Conservation (phyloP, 1,140 invertebrate genomes). For the Tribolium madens region DNA sequence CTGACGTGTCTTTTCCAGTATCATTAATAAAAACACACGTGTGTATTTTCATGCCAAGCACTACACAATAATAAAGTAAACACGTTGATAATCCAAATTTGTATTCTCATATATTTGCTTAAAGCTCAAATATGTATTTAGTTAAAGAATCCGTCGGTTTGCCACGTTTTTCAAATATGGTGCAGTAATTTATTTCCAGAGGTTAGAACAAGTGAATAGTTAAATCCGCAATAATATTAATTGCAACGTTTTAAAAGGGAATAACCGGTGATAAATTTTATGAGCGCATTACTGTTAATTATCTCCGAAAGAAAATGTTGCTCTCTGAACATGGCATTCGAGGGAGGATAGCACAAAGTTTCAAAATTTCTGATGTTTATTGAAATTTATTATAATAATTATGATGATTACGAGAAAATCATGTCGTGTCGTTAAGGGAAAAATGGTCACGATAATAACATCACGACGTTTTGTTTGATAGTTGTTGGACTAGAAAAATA, state of each 20-base stretch:
- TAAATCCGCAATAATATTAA: conserved; percentile 32
- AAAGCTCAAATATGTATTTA: conserved; percentile 25
- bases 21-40: conserved; percentile 6
- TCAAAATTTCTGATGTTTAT: conserved; percentile 24
- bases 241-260: background rate
- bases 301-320: conserved; percentile 5
- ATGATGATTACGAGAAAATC: conserved; percentile 31
- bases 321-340: background rate
- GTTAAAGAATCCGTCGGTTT: conserved; percentile 3
- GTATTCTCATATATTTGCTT: background rate
- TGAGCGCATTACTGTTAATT: conserved; percentile 30
- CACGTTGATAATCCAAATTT: conserved; percentile 9
- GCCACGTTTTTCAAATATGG: background rate
- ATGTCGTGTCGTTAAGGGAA: conserved; percentile 21
- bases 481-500: conserved; percentile 32
- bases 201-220: background rate
- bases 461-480: conserved; percentile 29
- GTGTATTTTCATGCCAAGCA: conserved; percentile 2
- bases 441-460: conserved; percentile 34
- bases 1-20: background rate
- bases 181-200: background rate
- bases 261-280: conserved; percentile 27
- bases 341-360: background rate
- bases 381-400: conserved; percentile 39
- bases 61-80: conserved; percentile 26